Base-by-base conservation (phyloP, 2,797 vertebrate genomes). In the Sebastiscus albofasciatus region DNA sequence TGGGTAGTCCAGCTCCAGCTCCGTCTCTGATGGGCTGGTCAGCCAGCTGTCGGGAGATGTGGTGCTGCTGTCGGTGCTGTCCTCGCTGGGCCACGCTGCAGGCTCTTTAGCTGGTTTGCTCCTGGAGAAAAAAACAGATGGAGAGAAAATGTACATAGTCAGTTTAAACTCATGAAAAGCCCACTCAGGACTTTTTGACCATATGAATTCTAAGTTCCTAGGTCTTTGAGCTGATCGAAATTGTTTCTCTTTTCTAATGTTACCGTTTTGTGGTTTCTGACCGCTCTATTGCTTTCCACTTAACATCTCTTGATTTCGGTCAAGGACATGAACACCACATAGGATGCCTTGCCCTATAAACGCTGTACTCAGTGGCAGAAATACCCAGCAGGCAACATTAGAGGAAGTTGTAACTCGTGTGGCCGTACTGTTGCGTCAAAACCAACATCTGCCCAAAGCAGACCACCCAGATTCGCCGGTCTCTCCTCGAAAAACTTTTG, bases 1-100 rank as follows among this genome's bases (percentile, higher is more conserved):
- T 2, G 62, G 82, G 85, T 96, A 84, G 92, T 81, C 93, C 64
- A 92, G 86, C 73, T 96, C 91, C 61, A 95, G 92, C 22, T 92
- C 93, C 67, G 75, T 82, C 39, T 94, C 90, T 0, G 95, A 83
- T 59, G 89, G 36, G 6, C 90, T 91, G 72, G 96, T 96, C 7
- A 78, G 79, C 16, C 95, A 96, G 67, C 92, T 80, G 33, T 80
- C 84, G 39, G 91, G 67, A 31, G 87, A 56, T 0, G 34, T 60
- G 0, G 81, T 92, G 62, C 67, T 83, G 2, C 24, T 31, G 18
- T 90, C 89, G 0, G 71, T 29, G 55, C 27, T 85, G 81, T 90
- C 93, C 74, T 79, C 79, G 10, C 66, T 83, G 82, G 83, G 84
- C 2, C 58, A 77, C 16, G 75, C 70, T 34, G 80, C 86, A 81